Evolutionary conservation across 2,797 vertebrate species (phyloP).

Genomic region (Myotis planiceps): DNA sequence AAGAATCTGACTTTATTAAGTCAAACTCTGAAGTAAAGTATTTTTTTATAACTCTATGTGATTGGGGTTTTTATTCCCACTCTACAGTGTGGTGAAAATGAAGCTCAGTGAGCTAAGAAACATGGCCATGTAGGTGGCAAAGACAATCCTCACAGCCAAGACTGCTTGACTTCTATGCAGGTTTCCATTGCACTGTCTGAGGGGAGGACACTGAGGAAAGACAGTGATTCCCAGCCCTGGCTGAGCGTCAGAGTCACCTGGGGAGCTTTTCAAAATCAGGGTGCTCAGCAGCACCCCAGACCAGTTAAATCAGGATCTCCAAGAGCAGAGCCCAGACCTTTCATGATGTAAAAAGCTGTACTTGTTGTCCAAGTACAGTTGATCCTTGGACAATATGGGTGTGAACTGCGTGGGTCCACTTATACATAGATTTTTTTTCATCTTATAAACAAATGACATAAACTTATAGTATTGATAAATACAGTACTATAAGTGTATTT

Average conservation of each 20-base stretch:
- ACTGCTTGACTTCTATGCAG: background rate
- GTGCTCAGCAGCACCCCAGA: background rate
- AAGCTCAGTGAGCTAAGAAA: background rate
- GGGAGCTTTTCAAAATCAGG: background rate
- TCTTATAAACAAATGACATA: background rate
- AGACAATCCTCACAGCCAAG: background rate
- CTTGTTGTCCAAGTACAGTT: too few relatives aligned
- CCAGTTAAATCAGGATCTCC: background rate
- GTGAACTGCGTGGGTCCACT: background rate
- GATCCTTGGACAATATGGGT: background rate
- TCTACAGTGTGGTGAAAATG: background rate
- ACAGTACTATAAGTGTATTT: background rate
- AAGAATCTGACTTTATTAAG: background rate
- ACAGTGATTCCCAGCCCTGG: background rate
- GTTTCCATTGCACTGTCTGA: background rate
- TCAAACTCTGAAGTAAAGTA: background rate
- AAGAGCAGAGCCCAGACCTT: too few relatives aligned
- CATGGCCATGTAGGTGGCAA: background rate
- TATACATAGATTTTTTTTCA: background rate
- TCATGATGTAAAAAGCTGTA: too few relatives aligned
- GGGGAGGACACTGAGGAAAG: background rate
- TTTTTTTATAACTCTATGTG: background rate
- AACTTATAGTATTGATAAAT: background rate
- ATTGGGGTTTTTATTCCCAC: background rate
- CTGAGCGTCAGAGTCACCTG: background rate